These are phyloP conservation scores for Diplazon laetatorius DNA, from an alignment of 2,888 invertebrate species.

Conservation along the genomic window DNA sequence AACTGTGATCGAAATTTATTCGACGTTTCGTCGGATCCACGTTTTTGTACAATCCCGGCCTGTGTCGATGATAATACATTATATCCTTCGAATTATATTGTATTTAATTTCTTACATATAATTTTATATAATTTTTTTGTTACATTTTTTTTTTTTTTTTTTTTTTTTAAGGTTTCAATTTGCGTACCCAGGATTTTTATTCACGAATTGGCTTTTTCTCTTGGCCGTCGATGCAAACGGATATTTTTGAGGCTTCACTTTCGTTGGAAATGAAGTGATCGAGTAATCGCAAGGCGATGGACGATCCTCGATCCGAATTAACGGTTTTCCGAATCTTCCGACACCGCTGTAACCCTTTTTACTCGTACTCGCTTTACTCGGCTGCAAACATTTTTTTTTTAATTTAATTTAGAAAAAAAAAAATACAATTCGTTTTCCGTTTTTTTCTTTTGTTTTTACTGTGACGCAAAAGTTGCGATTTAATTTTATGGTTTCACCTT, in stretches of 20 bases:
- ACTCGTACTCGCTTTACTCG: slow-evolving; percentile 73
- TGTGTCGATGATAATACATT: too few relatives aligned
- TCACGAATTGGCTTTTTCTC: slow-evolving; percentile 63
- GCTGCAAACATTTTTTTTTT: slow-evolving; percentile 72
- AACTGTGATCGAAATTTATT: slow-evolving; percentile 81
- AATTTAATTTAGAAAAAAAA: too few relatives aligned
- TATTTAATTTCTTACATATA: too few relatives aligned
- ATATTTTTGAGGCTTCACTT: slow-evolving; percentile 67
- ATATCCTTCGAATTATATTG: too few relatives aligned
- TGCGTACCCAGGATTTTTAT: slow-evolving; percentile 75
- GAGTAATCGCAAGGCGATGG: slow-evolving; percentile 73
- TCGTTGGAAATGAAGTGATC: slow-evolving; percentile 59
- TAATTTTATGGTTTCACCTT: slow-evolving; percentile 68
- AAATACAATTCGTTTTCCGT: too few relatives aligned
- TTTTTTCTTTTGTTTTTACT: background rate
- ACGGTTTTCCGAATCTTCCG: slow-evolving; percentile 66
- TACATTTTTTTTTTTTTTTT: slow-evolving; percentile 3
- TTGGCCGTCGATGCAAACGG: slow-evolving; percentile 70
- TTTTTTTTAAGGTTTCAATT: slow-evolving; percentile 7
- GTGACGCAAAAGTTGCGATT: too few relatives aligned
- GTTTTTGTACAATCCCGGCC: slow-evolving; percentile 74
- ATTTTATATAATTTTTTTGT: background rate
- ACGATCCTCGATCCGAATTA: slow-evolving; percentile 67
- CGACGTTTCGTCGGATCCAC: slow-evolving; percentile 61
- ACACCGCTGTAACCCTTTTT: slow-evolving; percentile 77